Percentiles rank a stretch among this genome's conserved stretches.
phyloP scores from a whole-genome alignment of 2,113 vertebrate genomes.

The Ictalurus punctatus region DNA sequence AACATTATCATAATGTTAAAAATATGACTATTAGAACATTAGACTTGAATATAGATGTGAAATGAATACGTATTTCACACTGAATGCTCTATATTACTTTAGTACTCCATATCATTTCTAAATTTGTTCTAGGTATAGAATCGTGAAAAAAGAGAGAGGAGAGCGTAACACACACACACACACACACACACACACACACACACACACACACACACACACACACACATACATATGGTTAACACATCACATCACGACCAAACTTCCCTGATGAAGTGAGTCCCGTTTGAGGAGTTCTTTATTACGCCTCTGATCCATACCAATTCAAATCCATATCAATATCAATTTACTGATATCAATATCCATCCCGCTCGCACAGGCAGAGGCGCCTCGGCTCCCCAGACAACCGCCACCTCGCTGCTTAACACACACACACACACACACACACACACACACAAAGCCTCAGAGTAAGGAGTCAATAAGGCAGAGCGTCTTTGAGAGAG shows the following conservation, averaged over 20 bases:
- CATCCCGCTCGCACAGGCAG: constrained; percentile 81
- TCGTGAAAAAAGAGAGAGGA: background rate
- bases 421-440: constrained; percentile 43
- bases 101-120: background rate
- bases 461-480: constrained; percentile 83
- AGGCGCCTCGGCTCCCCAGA: constrained; percentile 70
- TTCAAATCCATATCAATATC: constrained; percentile 95
- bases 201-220: background rate
- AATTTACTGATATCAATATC: constrained; percentile 98
- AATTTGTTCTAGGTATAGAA: background rate
- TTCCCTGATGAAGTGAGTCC: constrained; percentile 68
- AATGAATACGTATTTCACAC: background rate
- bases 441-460: constrained; percentile 63
- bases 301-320: constrained; percentile 83
- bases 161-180: background rate
- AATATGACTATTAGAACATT: background rate
- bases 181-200: constrained; percentile 2
- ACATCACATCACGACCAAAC: constrained; percentile 40
- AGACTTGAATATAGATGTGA: background rate
- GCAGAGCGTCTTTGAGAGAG: constrained; percentile 79
- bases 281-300: constrained; percentile 76
- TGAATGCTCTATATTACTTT: background rate
- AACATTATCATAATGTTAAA: background rate
- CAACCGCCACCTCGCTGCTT: constrained; percentile 55
- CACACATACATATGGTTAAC: background rate